A percentile compares a stretch with the other conserved stretches of the same genome.
These are phyloP conservation scores for Schizotus pectinicornis DNA, from an alignment of 2,888 invertebrate species.

Conservation along the genomic window DNA sequence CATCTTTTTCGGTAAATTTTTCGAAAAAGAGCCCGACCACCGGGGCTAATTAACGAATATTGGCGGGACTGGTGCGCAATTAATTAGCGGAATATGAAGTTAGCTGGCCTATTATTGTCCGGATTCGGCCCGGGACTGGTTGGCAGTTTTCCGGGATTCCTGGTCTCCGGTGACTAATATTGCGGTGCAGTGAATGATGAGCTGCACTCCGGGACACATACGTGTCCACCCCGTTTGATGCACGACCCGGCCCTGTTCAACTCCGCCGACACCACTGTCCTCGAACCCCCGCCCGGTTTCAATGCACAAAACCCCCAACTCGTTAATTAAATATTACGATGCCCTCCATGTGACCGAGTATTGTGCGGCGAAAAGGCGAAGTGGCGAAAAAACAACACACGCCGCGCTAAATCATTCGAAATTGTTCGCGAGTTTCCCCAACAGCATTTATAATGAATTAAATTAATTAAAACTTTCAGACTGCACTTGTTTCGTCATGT, in stretches of 20 bases:
- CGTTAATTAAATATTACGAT: too few species aligned
- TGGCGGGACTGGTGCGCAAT: background rate
- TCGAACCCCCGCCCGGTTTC: slow-evolving; percentile 1
- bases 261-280: too few species aligned
- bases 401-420: slow-evolving; percentile 13
- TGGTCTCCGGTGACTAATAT: slow-evolving; percentile 45
- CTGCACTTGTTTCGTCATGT: slow-evolving; percentile 23
- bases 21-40: too few species aligned
- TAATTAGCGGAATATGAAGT: slow-evolving; percentile 23
- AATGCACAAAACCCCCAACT: background rate
- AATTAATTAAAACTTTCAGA: slow-evolving; percentile 29
- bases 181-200: slow-evolving; percentile 44
- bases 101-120: slow-evolving; percentile 18
- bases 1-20: too few species aligned
- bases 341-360: too few species aligned
- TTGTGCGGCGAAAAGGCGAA: too few species aligned
- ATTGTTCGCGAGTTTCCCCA: slow-evolving; percentile 16
- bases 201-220: slow-evolving; percentile 33
- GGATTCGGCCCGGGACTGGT: slow-evolving; percentile 10
- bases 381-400: slow-evolving; percentile 3
- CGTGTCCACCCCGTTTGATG: slow-evolving; percentile 16
- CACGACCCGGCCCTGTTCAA: slow-evolving; percentile 5
- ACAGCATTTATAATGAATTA: slow-evolving; percentile 26
- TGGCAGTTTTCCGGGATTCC: slow-evolving; percentile 9
- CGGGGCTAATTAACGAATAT: too few species aligned